Evolutionary conservation across 2,113 vertebrate genomes (phyloP), one percentile per base, ranked within the genome.

Genomic region (Strix uralensis): DNA sequence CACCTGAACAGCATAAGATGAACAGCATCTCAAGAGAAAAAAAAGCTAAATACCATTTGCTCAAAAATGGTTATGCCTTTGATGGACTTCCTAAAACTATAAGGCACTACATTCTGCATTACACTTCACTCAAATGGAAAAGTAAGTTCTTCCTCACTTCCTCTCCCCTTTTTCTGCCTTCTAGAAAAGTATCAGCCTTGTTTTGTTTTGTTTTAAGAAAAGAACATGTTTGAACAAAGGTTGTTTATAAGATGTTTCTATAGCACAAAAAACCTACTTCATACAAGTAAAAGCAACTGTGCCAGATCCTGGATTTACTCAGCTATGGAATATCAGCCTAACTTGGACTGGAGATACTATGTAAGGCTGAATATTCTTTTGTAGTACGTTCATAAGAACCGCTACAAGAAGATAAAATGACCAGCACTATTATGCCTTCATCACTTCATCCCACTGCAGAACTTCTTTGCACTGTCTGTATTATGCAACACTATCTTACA

Each of bases 11-110:
- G 26, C 9, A 63, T 10, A 67, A 74, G 29, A 72, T n/a, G 21
- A 70, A 78, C 1, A 62, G n/a, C 13, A 47, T 32, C 36, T 77
- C 29, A 78, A 30, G 32, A 82, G 34, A 55, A 91, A 95, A 69
- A 80, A 69, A 72, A 3, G 7, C 72, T 55, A 57, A 87, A 93
- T 23, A 67, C 5, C 27, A 9, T n/a, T 88, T 58, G 22, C 25
- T 55, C 30, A 80, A 84, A 86, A 71, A 49, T 0, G 0, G 25
- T 81, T 38, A n/a, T 32, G 34, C 6, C 20, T 75, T 69, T 0
- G 0, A 17, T 22, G 7, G 9, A 46, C 25, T 86, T 81, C 36
- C 40, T 47, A 32, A 83, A 93, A 69, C 26, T 44, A 1, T 27
- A 65, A 63, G 8, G 51, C 38, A 46, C 38, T 74, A 21, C 1